Percentiles rank a stretch among this genome's conserved stretches.
These are phyloP conservation scores for Silurus asotus DNA, from an alignment of 2,113 vertebrate genomes.

Conservation along the genomic window DNA sequence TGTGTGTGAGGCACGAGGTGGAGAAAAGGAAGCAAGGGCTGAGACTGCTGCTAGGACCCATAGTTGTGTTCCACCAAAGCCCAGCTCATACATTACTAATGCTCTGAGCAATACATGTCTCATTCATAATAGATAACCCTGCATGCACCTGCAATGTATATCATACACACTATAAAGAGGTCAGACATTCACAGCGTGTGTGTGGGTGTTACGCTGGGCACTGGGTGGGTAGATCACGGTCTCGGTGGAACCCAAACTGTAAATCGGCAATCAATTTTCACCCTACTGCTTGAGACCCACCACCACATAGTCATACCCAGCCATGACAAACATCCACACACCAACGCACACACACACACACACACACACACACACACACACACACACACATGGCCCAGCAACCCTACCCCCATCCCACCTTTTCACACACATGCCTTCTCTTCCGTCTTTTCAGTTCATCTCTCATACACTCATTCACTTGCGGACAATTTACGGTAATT, in stretches of 20 bases:
- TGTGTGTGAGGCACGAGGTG: slow-evolving; percentile 20
- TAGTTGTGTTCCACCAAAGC: slow-evolving; percentile 56
- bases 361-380: slow-evolving; percentile 5
- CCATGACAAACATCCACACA: slow-evolving; percentile 11
- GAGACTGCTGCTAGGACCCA: slow-evolving; percentile 53
- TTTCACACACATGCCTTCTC: slow-evolving; percentile 22
- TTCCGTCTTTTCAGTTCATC: slow-evolving; percentile 39
- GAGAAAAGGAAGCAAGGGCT: slow-evolving; percentile 39
- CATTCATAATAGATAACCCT: slow-evolving; percentile 73
- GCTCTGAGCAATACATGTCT: slow-evolving; percentile 66
- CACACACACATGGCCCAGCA: slow-evolving; percentile 10
- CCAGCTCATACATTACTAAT: slow-evolving; percentile 71
- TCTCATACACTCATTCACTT: slow-evolving; percentile 48
- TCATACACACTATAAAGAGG: slow-evolving; percentile 66
- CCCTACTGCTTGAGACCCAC: slow-evolving; percentile 25
- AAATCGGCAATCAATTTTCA: slow-evolving; percentile 50
- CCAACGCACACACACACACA: slow-evolving; percentile 1
- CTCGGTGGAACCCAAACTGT: slow-evolving; percentile 19
- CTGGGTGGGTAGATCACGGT: slow-evolving; percentile 8
- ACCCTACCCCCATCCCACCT: slow-evolving; percentile 9
- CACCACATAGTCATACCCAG: slow-evolving; percentile 22
- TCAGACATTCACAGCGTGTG: slow-evolving; percentile 59
- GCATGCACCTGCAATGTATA: slow-evolving; percentile 64
- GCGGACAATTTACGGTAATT: slow-evolving; percentile 61
- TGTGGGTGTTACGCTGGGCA: not conserved